Percentiles rank a stretch among this genome's conserved stretches.
Evolutionary conservation across 1,140 invertebrate genomes (phyloP).

Genomic region (Xylocopa sonorina): DNA sequence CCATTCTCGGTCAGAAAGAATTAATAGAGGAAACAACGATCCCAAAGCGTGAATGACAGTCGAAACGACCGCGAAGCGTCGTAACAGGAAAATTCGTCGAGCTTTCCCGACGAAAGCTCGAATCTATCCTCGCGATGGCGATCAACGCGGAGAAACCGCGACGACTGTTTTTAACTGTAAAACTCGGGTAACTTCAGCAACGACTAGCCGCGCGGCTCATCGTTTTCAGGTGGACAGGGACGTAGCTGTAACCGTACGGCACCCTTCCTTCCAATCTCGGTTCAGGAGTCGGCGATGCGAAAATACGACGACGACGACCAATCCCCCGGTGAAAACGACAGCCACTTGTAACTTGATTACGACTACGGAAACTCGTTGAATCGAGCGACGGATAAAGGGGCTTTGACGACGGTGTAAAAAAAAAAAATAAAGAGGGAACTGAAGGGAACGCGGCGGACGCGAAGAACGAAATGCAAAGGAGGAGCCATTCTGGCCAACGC

Average conservation of each 20-base stretch:
- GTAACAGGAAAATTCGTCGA: conserved; percentile 14
- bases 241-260: neutral
- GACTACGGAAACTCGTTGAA: conserved; percentile 18
- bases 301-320: neutral
- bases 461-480: conserved; percentile 14
- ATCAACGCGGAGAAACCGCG: conserved; percentile 46
- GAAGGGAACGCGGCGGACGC: no score
- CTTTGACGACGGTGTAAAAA: conserved; percentile 13
- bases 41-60: neutral
- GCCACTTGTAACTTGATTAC: conserved; percentile 36
- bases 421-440: neutral
- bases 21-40: conserved; percentile 14
- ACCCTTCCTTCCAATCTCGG: neutral
- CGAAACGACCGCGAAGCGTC: neutral
- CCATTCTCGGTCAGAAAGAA: neutral
- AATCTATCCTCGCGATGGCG: conserved; percentile 27
- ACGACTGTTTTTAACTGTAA: conserved; percentile 64
- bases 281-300: conserved; percentile 35
- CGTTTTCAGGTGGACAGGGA: conserved; percentile 47
- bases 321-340: neutral
- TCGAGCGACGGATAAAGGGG: conserved; percentile 16
- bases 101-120: conserved; percentile 26
- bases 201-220: conserved; percentile 31
- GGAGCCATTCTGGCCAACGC: neutral
- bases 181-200: conserved; percentile 52